Evolutionary conservation across 2,113 vertebrate genomes (phyloP).

Genomic region (Labeo catla): DNA sequence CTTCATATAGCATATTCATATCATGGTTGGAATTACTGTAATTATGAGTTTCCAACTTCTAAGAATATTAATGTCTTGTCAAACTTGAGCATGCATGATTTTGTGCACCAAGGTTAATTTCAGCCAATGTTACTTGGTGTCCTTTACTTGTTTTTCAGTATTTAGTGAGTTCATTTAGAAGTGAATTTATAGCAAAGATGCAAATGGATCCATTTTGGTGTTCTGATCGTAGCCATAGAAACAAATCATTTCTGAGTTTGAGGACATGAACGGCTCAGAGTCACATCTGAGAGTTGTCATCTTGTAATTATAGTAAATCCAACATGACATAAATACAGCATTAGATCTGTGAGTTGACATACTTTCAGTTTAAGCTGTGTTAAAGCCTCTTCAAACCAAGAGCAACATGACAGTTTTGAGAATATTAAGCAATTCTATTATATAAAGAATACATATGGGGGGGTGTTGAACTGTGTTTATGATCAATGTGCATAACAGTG

Average conservation of each 20-base stretch:
- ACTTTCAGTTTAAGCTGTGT: background rate
- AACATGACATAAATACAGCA: conserved; percentile 10
- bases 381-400: background rate
- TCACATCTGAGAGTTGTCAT: background rate
- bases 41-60: background rate
- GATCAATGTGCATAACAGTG: no score
- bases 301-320: conserved; percentile 5
- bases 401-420: background rate
- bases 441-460: no score
- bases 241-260: background rate
- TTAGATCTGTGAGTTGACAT: background rate
- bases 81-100: background rate
- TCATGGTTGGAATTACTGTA: background rate
- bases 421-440: no score
- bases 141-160: background rate
- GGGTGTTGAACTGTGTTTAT: no score
- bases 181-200: background rate
- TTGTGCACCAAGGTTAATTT: background rate
- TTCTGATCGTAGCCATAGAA: background rate
- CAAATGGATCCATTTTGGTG: background rate
- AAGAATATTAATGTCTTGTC: background rate
- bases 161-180: background rate
- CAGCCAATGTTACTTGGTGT: background rate
- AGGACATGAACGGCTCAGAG: background rate
- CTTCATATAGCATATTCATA: background rate